Evolutionary conservation across 2,797 vertebrate genomes (phyloP).

Genomic region (Taeniopygia guttata): DNA sequence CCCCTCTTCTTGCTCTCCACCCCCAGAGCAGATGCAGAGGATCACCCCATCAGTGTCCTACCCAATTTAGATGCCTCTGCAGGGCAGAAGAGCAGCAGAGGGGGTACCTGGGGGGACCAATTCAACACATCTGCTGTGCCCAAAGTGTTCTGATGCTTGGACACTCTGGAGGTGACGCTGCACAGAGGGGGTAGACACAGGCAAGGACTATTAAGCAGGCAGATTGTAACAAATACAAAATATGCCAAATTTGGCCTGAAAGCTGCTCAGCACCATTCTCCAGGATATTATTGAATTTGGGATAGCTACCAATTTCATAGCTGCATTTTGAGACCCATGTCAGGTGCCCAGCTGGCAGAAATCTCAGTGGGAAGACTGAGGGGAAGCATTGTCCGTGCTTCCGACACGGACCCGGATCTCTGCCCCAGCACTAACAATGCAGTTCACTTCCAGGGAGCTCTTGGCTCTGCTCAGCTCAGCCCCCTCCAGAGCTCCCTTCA

Average conservation of each 20-base stretch:
- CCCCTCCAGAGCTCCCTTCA: neutral
- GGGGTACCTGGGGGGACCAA: neutral
- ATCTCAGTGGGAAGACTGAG: neutral
- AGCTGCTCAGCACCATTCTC: neutral
- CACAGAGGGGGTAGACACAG: neutral
- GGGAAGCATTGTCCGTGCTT: neutral
- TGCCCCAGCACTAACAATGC: neutral
- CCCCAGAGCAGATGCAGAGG: neutral
- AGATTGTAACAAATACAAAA: neutral
- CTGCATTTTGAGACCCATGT: neutral
- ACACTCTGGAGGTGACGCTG: neutral
- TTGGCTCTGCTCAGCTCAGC: neutral
- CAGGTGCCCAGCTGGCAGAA: neutral
- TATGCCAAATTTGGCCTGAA: neutral
- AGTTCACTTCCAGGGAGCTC: neutral
- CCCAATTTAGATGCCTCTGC: rapidly evolving
- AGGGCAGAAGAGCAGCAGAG: neutral
- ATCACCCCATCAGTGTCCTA: neutral
- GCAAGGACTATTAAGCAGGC: neutral
- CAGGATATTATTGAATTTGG: neutral
- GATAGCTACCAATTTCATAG: neutral
- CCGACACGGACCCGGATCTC: rapidly evolving
- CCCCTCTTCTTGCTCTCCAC: neutral
- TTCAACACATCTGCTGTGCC: neutral
- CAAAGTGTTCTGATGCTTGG: neutral